Conservation (phyloP, 1,140 invertebrate genomes). For the Tetramorium parvispinum region DNA sequence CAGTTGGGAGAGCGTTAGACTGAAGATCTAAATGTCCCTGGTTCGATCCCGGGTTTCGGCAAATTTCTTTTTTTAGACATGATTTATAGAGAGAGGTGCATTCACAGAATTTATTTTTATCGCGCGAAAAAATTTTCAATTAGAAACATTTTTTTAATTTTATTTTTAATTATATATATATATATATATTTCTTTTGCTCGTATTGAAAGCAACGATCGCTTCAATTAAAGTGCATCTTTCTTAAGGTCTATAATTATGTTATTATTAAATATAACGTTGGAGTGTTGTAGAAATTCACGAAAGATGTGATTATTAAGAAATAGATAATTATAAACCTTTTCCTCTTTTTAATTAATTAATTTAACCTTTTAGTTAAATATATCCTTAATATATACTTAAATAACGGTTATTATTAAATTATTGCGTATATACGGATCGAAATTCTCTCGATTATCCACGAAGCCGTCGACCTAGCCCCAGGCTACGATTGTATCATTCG, state of each 20-base stretch:
- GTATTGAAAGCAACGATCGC: not conserved
- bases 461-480: slow-evolving; percentile 48
- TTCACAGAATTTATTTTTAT: not conserved
- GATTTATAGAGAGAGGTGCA: not conserved
- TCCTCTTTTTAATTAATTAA: not conserved
- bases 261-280: not conserved
- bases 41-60: slow-evolving; percentile 80
- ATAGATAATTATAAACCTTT: not conserved
- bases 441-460: slow-evolving; percentile 23
- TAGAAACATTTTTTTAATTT: not conserved
- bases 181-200: not conserved
- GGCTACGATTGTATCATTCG: slow-evolving; percentile 52
- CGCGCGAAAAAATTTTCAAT: not conserved
- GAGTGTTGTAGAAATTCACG: not conserved
- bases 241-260: slow-evolving; percentile 4
- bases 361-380: slow-evolving; percentile 16
- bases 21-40: slow-evolving; percentile 79
- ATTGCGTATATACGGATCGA: slow-evolving; percentile 5
- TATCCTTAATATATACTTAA: not conserved
- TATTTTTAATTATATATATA: too few species aligned
- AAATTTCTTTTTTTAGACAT: slow-evolving; percentile 48
- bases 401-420: slow-evolving; percentile 38
- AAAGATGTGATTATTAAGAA: not conserved
- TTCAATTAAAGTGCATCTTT: not conserved
- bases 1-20: slow-evolving; percentile 80